Conservation (phyloP, 2,888 invertebrate species). For the Peribatodes rhomboidaria region DNA sequence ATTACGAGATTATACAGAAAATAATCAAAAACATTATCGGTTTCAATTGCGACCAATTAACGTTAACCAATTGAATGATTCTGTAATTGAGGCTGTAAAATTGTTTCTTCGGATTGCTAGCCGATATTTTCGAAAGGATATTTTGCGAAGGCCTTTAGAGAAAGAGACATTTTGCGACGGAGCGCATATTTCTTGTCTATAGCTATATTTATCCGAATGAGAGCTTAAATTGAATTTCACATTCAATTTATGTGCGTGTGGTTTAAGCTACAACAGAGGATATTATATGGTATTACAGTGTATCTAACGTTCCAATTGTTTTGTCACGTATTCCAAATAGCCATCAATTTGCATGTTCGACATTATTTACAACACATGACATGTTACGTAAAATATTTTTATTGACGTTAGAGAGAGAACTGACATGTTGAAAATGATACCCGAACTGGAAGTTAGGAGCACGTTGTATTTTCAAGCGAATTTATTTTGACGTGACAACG, state of each 20-base stretch:
- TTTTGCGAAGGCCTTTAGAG: no score
- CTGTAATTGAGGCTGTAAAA: no score
- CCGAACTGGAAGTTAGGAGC: no score
- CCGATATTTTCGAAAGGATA: no score
- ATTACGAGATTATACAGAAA: no score
- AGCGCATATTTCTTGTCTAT: neutral
- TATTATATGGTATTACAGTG: slow-evolving; percentile 1
- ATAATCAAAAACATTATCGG: no score
- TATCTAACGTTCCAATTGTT: slow-evolving; percentile 22
- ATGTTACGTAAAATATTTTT: neutral
- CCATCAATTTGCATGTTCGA: slow-evolving; percentile 13
- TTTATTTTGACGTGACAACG: no score
- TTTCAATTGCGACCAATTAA: no score
- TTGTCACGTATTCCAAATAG: slow-evolving; percentile 18
- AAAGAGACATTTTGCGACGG: no score
- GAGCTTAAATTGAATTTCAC: slow-evolving; percentile 29
- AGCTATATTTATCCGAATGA: neutral
- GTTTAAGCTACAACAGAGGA: slow-evolving; percentile 6
- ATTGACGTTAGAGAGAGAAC: neutral
- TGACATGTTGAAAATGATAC: neutral
- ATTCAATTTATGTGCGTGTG: slow-evolving; percentile 22
- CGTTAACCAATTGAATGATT: no score
- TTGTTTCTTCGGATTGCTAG: no score
- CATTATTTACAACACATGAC: neutral
- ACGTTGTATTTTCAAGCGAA: no score